Base-by-base conservation (phyloP, 2,113 vertebrate species). In the Nicator chloris region DNA sequence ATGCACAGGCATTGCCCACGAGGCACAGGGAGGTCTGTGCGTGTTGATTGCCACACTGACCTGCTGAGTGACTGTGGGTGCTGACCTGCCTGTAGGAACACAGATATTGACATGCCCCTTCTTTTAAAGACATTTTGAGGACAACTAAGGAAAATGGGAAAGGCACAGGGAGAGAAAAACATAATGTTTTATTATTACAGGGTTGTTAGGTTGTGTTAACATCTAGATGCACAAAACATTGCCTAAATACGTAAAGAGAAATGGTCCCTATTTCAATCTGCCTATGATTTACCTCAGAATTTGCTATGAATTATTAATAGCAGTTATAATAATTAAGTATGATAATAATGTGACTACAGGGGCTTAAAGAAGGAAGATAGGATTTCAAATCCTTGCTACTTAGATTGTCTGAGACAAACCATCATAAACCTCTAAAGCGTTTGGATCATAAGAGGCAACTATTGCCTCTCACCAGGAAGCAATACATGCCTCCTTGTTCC, bases 1-100 rank as follows among this genome's bases (percentile, higher is more conserved):
- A 4, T 0, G 11, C 2, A 8, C 0, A 33, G 19, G 37, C 10
- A 39, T 2, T 7, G 30, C 13, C 10, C 30, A 6, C 0, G 4
- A 66, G 23, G 50, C 42, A 23, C 0, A 10, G 17, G 31, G 21
- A 61, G 22, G 18, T n/a, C 54, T 3, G 61, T 16, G 11, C 9
- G 37, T 15, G 20, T 0, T 4, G 22, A 51, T 3, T 27, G 51
- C 11, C 70, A 33, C 39, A 2, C 0, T 15, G 49, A 33, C 31
- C 63, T 19, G 30, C 59, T 26, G 37, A 37, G 31, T 3, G 47
- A 35, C 39, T 11, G 10, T 6, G 28, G 35, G 37, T 57, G 40
- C 20, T 78, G 73, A 35, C 15, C 70, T 73, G 30, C 45, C 45
- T 42, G 45, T 60, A 73, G 63, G 59, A 80, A 77, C 12, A 40